Evolutionary conservation across 2,797 vertebrate genomes (phyloP).

Genomic region (Paedocypris micromegethes): DNA sequence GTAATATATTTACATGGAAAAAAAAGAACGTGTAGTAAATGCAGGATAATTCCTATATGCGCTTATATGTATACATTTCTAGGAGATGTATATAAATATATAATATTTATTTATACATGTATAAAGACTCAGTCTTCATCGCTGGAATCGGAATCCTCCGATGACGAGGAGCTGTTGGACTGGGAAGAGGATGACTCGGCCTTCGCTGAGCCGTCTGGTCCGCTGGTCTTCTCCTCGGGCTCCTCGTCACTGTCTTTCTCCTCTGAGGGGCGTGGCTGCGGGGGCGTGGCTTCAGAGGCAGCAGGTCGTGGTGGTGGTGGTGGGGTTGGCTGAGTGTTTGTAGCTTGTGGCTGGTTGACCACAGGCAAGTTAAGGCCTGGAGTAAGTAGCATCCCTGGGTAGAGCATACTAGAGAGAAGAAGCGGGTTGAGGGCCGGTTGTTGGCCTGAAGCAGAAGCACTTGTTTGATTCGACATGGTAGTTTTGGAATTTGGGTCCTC

Average conservation of each 20-base stretch:
- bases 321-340: conserved; percentile 74
- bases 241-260: conserved; percentile 72
- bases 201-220: conserved; percentile 92
- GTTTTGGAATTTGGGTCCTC: conserved; percentile 76
- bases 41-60: conserved; percentile 73
- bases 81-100: conserved; percentile 79
- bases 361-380: conserved; percentile 99
- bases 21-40: conserved; percentile 74
- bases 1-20: conserved; percentile 91
- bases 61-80: conserved; percentile 64
- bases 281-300: conserved; percentile 65
- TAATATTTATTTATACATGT: conserved; percentile 71
- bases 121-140: conserved; percentile 86
- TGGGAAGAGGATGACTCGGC: conserved; percentile 84
- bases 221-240: conserved; percentile 87
- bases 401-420: conserved; percentile 95
- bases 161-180: conserved; percentile 82
- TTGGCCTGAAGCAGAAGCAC: conserved; percentile 74
- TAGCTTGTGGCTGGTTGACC: conserved; percentile 82
- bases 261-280: conserved; percentile 57
- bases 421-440: conserved; percentile 92
- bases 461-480: conserved; percentile 72
- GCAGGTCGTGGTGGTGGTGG: conserved; percentile 52
- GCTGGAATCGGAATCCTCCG: conserved; percentile 90
- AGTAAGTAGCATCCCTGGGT: conserved; percentile 99